These are phyloP conservation scores for Tethya wilhelma DNA, from an alignment of 37 sponge, comb jelly and placozoan genomes.

Conservation along the genomic window DNA sequence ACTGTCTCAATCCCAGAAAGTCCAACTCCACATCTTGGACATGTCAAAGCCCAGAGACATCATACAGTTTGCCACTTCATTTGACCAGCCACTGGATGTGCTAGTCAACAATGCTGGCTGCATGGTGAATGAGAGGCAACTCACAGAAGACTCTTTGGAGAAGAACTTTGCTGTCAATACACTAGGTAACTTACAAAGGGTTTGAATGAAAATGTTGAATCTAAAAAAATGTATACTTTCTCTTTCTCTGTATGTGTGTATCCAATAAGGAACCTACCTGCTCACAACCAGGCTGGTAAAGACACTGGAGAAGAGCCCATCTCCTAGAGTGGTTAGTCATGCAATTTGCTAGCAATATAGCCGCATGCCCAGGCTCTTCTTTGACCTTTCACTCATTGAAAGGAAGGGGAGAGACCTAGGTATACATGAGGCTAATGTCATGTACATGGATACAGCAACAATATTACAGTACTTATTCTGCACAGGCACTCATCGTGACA, in stretches of 20 bases:
- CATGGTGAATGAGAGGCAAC: conserved; percentile 72
- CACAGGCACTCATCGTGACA: no score
- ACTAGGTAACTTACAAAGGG: conserved; percentile 66
- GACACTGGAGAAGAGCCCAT: conserved; percentile 49
- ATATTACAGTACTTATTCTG: no score
- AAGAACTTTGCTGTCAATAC: conserved; percentile 93
- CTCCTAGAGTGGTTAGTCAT: conserved; percentile 59
- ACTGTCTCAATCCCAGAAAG: conserved; percentile 39
- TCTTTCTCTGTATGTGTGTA: neutral
- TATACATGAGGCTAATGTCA: no score
- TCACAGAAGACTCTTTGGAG: conserved; percentile 80
- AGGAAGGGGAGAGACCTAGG: no score
- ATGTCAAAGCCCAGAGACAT: conserved; percentile 78
- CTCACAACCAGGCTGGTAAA: conserved; percentile 81
- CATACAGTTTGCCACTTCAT: conserved; percentile 66
- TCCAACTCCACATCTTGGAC: conserved; percentile 83
- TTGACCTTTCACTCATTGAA: no score
- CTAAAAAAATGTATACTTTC: neutral
- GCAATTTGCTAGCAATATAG: no score
- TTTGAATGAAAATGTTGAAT: neutral
- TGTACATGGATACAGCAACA: no score
- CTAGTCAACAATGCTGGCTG: conserved; percentile 94
- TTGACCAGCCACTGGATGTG: conserved; percentile 77
- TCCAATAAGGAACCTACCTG: conserved; percentile 72
- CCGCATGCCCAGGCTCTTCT: no score